Conservation (phyloP, 2,113 vertebrate species). For the Strix uralensis region DNA sequence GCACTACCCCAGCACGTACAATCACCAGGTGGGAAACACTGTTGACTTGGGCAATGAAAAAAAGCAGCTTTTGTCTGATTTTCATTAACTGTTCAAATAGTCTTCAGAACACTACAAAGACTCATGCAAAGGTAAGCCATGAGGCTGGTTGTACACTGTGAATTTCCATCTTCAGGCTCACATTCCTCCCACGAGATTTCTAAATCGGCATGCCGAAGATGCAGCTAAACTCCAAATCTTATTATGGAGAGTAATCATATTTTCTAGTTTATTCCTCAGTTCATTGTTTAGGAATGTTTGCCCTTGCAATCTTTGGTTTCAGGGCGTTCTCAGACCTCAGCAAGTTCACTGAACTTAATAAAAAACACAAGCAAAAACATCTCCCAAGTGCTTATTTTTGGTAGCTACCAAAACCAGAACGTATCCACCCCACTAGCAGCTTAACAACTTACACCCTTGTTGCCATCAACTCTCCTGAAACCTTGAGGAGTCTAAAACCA, state of each 20-base stretch:
- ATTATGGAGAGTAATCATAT: not conserved
- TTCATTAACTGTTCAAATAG: not conserved
- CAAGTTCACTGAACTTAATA: conserved; percentile 19
- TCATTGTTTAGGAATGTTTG: conserved; percentile 27
- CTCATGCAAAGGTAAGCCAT: not conserved
- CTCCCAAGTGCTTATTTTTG: conserved; percentile 1
- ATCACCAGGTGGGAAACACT: not conserved
- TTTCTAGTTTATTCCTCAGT: conserved; percentile 25
- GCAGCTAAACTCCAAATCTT: not conserved
- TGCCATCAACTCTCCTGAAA: not conserved
- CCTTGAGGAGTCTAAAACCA: not conserved
- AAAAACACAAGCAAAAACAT: not conserved
- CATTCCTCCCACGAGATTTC: conserved; percentile 23
- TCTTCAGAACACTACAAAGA: not conserved
- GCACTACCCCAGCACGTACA: accelerated
- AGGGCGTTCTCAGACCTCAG: conserved; percentile 4
- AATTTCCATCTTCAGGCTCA: conserved; percentile 7
- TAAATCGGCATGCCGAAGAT: not conserved
- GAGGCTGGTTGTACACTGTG: not conserved
- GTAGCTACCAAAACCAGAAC: not conserved
- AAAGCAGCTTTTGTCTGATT: not conserved
- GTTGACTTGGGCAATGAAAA: not conserved
- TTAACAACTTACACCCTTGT: not conserved
- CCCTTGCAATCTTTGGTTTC: conserved; percentile 4
- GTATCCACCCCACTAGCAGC: not conserved